phyloP scores from a whole-genome alignment of 2,888 invertebrate genomes.

The Drosophila eohydei region DNA sequence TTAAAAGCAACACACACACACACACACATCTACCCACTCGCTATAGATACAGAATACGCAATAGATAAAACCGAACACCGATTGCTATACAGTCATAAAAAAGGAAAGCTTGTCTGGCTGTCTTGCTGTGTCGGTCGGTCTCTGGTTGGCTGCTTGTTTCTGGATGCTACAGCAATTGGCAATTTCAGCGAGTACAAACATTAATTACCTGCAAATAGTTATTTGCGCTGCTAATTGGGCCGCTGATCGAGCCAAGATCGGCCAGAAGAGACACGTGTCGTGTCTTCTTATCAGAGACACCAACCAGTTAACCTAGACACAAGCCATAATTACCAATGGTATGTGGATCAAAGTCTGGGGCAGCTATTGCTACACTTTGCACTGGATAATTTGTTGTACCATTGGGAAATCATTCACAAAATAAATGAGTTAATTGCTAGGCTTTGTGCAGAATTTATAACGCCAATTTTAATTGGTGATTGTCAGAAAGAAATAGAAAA shows the following conservation, averaged over 20 bases:
- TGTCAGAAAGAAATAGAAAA: conserved; percentile 37
- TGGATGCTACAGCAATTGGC: conserved; percentile 38
- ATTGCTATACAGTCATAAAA: conserved; percentile 10
- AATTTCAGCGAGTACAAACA: conserved; percentile 59
- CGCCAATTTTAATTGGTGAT: conserved; percentile 61
- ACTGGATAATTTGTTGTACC: conserved; percentile 7
- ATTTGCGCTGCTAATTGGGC: conserved; percentile 52
- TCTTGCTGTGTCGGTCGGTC: neutral
- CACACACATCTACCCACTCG: conserved; percentile 16
- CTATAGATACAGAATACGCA: conserved; percentile 29
- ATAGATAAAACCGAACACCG: conserved; percentile 44
- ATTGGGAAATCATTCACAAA: conserved; percentile 34
- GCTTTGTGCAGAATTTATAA: conserved; percentile 54
- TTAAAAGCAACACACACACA: conserved; percentile 57
- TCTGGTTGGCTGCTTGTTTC: conserved; percentile 1
- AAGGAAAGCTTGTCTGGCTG: neutral
- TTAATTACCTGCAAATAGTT: conserved; percentile 63
- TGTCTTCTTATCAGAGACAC: neutral
- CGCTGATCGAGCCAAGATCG: conserved; percentile 10
- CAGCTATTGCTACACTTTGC: conserved; percentile 34
- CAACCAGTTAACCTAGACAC: conserved; percentile 11
- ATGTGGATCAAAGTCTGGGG: conserved; percentile 6
- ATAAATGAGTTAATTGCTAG: conserved; percentile 8
- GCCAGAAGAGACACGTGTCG: conserved; percentile 18
- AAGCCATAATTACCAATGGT: conserved; percentile 36